phyloP scores from a whole-genome alignment of 2,888 invertebrate genomes.

The Philaethria dido region DNA sequence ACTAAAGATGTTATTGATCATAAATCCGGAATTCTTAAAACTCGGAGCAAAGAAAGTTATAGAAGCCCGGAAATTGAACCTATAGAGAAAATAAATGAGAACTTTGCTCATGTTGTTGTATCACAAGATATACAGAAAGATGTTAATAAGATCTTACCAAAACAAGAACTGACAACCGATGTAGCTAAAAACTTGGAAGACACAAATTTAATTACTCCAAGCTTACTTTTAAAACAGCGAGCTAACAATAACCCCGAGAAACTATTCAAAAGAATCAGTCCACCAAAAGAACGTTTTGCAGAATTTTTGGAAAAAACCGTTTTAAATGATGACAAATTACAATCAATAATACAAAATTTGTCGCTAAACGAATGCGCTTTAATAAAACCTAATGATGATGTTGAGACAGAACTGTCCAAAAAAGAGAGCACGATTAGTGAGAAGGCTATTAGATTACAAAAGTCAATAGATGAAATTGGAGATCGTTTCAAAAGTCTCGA shows the following conservation, averaged over 20 bases:
- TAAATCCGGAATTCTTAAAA: not conserved
- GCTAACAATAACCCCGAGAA: slow-evolving; percentile 49
- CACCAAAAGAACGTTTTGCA: slow-evolving; percentile 73
- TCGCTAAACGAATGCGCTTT: slow-evolving; percentile 63
- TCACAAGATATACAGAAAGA: slow-evolving; percentile 11
- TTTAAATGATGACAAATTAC: slow-evolving; percentile 75
- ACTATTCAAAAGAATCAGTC: slow-evolving; percentile 65
- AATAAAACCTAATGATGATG: slow-evolving; percentile 46
- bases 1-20: slow-evolving; percentile 15
- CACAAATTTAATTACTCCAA: slow-evolving; percentile 40
- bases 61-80: not conserved
- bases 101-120: not conserved
- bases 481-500: slow-evolving; percentile 59
- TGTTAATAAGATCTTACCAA: not conserved
- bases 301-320: slow-evolving; percentile 77
- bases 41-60: slow-evolving; percentile 1
- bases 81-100: not conserved
- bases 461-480: slow-evolving; percentile 60
- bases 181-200: slow-evolving; percentile 6
- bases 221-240: slow-evolving; percentile 52
- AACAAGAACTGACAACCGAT: not conserved
- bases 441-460: slow-evolving; percentile 56
- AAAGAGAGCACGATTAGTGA: slow-evolving; percentile 52
- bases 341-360: slow-evolving; percentile 74
- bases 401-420: slow-evolving; percentile 49